Evolutionary conservation across 2,888 invertebrate genomes (phyloP).

Genomic region (Pterostichus madidus): DNA sequence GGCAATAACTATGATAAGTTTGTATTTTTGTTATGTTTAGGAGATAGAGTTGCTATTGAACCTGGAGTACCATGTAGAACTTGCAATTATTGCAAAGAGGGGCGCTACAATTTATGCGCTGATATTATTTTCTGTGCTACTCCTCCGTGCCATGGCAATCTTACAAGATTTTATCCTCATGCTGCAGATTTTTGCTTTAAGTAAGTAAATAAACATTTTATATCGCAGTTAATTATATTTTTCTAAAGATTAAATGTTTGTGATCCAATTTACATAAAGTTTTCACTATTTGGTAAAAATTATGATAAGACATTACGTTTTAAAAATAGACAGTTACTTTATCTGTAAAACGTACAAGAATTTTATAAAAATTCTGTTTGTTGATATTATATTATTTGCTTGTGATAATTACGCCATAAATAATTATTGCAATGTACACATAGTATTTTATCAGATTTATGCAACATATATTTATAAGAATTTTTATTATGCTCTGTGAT

Average conservation of each 20-base stretch:
- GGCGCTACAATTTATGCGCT: conserved; percentile 94
- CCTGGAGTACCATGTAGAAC: conserved; percentile 93
- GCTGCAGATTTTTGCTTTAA: conserved; percentile 94
- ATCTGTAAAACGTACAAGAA: too few species aligned
- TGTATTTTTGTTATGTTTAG: conserved; percentile 75
- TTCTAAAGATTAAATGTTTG: too few species aligned
- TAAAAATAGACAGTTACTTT: too few species aligned
- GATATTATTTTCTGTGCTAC: conserved; percentile 96
- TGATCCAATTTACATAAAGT: too few species aligned
- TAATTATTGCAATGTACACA: too few species aligned
- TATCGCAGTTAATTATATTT: too few species aligned
- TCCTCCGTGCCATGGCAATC: conserved; percentile 94
- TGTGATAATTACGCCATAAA: background rate
- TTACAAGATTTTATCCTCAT: conserved; percentile 92
- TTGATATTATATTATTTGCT: background rate
- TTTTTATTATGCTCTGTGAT: too few species aligned
- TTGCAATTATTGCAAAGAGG: conserved; percentile 92
- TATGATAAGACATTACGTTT: background rate
- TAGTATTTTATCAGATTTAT: too few species aligned
- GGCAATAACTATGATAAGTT: conserved; percentile 1
- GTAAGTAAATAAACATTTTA: conserved; percentile 77
- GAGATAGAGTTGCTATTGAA: conserved; percentile 96
- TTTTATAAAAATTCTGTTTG: too few species aligned
- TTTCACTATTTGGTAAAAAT: background rate
- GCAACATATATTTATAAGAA: too few species aligned